Conservation (phyloP, 2,888 invertebrate species). For the Eudasyphora cyanicolor region DNA sequence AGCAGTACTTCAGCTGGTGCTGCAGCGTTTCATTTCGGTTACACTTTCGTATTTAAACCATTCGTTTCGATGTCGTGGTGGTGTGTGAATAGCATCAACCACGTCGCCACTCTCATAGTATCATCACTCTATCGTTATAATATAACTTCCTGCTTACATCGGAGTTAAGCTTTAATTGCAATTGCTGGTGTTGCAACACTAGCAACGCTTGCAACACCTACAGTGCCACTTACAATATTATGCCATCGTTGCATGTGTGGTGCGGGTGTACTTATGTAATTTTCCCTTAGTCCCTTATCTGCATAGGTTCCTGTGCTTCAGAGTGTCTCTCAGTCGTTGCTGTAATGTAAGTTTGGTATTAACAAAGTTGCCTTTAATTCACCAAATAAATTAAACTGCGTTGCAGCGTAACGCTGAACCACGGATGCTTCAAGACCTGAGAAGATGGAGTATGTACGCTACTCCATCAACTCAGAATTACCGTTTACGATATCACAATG, state of each 20-base stretch:
- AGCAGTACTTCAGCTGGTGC: background rate
- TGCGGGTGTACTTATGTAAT: background rate
- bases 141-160: constrained; percentile 60
- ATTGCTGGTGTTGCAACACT: constrained; percentile 59
- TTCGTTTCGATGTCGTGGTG: constrained; percentile 5
- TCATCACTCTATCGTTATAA: constrained; percentile 62
- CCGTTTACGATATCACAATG: too few species aligned
- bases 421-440: too few species aligned
- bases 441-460: too few species aligned
- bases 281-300: too few species aligned
- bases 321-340: background rate
- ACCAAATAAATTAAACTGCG: constrained; percentile 24
- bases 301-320: too few species aligned
- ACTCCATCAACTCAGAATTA: too few species aligned
- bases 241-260: background rate
- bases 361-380: constrained; percentile 50
- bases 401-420: too few species aligned
- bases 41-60: too few species aligned
- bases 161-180: constrained; percentile 65
- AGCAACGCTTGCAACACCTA: constrained; percentile 7
- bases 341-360: constrained; percentile 25
- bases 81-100: constrained; percentile 55
- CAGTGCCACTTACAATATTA: background rate
- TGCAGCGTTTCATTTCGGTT: background rate
- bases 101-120: constrained; percentile 64